Conservation (phyloP, 2,113 vertebrate genomes). For the Phaethornis superciliosus region DNA sequence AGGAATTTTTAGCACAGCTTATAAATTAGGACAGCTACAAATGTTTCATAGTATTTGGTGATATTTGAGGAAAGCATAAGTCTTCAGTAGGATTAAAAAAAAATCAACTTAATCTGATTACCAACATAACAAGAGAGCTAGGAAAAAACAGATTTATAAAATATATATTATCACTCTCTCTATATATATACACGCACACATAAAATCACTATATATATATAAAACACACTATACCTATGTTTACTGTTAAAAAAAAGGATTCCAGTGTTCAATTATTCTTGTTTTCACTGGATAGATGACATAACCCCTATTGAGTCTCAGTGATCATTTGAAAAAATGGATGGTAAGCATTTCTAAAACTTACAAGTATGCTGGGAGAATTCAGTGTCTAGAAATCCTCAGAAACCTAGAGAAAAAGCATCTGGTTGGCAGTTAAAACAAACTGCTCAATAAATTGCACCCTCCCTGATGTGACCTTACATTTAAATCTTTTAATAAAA, state of each 20-base stretch:
- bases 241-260: not conserved
- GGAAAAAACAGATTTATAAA: not conserved
- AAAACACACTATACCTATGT: not conserved
- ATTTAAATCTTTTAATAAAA: not conserved
- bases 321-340: not conserved
- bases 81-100: not conserved
- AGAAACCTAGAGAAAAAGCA: not conserved
- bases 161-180: not conserved
- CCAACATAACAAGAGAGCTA: not conserved
- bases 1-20: constrained; percentile 47
- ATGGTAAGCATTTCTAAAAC: not conserved
- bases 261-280: not conserved
- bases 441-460: not conserved
- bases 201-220: not conserved
- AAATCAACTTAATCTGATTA: not conserved
- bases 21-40: constrained; percentile 47
- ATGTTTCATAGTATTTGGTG: not conserved
- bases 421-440: not conserved
- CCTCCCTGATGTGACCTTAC: not conserved
- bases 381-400: not conserved
- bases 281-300: not conserved
- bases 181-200: not conserved
- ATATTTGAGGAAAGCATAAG: not conserved
- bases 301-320: not conserved
- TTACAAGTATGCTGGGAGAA: not conserved